A percentile compares a stretch with the other conserved stretches of the same genome.
These are phyloP conservation scores for Clupea harengus DNA, from an alignment of 2,113 vertebrate species.

Conservation along the genomic window DNA sequence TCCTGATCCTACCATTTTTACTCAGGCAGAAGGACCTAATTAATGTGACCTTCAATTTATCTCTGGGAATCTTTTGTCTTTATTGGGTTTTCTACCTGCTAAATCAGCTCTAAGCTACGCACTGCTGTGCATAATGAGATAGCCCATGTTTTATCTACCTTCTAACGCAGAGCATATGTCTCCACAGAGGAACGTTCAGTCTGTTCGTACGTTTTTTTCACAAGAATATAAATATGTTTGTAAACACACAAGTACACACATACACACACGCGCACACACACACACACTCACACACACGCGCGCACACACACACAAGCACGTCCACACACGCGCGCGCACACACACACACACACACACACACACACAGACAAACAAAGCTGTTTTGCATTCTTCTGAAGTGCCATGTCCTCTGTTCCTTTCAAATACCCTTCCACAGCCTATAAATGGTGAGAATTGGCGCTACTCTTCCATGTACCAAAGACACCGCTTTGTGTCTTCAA, in stretches of 20 bases:
- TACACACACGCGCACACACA: constrained; percentile 7
- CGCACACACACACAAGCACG: not conserved
- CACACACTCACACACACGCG: not conserved
- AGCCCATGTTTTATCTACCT: not conserved
- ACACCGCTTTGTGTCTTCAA: not conserved
- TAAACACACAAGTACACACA: constrained; percentile 13
- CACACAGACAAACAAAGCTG: constrained; percentile 1
- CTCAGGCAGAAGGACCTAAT: constrained; percentile 9
- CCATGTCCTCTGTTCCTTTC: not conserved
- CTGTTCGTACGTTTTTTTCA: not conserved
- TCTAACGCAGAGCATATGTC: not conserved
- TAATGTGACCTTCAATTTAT: constrained; percentile 28
- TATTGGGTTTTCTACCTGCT: not conserved
- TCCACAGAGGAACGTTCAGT: not conserved
- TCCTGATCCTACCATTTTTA: constrained; percentile 7
- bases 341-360: constrained; percentile 30
- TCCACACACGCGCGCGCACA: constrained; percentile 22
- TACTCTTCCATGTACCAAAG: not conserved
- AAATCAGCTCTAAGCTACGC: not conserved
- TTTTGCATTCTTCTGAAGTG: constrained; percentile 8
- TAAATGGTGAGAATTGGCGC: not conserved
- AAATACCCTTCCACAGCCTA: not conserved
- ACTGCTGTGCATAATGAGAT: not conserved
- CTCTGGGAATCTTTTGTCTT: constrained; percentile 24
- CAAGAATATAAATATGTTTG: not conserved